A percentile compares a stretch with the other conserved stretches of the same genome.
Evolutionary conservation across 2,797 vertebrate genomes (phyloP).

Genomic region (Macrochelys suwanniensis): DNA sequence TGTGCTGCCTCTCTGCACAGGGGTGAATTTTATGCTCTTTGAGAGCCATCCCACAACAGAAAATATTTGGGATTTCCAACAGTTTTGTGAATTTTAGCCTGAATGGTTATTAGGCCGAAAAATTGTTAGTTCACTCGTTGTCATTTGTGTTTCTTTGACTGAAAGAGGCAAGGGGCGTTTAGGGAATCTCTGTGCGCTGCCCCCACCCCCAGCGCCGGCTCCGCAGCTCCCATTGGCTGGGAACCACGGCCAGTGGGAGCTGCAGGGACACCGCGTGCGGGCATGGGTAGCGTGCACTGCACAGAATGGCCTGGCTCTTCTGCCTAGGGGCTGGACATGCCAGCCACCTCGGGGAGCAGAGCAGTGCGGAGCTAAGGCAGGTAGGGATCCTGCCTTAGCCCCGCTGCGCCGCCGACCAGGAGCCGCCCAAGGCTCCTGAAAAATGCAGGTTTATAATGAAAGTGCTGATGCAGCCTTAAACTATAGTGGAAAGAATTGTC

Average conservation of each 20-base stretch:
- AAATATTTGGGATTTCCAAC: not conserved
- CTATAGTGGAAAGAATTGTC: not conserved
- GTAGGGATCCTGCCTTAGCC: too few species aligned
- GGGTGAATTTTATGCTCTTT: not conserved
- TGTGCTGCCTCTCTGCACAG: accelerated
- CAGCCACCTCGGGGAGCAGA: too few species aligned
- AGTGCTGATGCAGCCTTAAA: not conserved
- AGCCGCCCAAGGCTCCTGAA: not conserved
- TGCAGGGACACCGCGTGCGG: too few species aligned
- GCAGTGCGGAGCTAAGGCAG: too few species aligned
- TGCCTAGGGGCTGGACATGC: too few species aligned
- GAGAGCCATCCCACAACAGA: accelerated
- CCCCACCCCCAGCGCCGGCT: too few species aligned
- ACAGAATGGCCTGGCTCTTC: too few species aligned
- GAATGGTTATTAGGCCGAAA: not conserved
- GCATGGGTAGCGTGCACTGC: too few species aligned
- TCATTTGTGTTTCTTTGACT: not conserved
- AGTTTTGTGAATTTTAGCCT: not conserved
- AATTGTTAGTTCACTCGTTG: not conserved
- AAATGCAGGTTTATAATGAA: not conserved
- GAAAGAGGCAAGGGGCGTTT: not conserved
- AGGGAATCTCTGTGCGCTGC: too few species aligned
- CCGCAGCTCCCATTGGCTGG: too few species aligned
- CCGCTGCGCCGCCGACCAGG: too few species aligned
- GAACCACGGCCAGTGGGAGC: too few species aligned